A percentile compares a stretch with the other conserved stretches of the same genome.
These are phyloP conservation scores for Rhimphoctona megacephalus DNA, from an alignment of 2,888 invertebrate genomes.

Conservation along the genomic window DNA sequence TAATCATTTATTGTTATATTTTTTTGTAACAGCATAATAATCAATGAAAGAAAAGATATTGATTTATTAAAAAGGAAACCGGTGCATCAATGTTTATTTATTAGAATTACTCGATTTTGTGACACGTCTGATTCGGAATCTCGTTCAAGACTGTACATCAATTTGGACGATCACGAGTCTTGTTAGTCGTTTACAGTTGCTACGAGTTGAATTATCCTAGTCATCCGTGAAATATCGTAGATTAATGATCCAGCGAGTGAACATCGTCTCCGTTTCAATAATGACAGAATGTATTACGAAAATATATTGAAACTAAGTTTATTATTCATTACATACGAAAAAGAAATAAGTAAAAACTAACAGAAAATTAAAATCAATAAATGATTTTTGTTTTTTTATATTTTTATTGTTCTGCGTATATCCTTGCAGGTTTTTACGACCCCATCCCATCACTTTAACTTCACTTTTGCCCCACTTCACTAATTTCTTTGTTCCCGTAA, in stretches of 20 bases:
- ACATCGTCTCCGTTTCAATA: conserved; percentile 3
- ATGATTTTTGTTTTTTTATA: too few species aligned
- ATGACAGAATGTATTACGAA: background rate
- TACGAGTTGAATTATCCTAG: background rate
- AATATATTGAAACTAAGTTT: background rate
- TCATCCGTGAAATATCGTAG: conserved; percentile 10
- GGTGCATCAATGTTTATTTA: background rate
- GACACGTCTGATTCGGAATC: background rate
- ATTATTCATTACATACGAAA: background rate
- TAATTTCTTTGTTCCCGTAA: too few species aligned
- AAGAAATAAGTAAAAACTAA: background rate
- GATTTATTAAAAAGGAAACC: background rate
- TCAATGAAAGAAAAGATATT: background rate
- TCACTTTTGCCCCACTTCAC: too few species aligned
- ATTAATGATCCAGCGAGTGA: background rate
- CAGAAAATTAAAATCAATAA: background rate
- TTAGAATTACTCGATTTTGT: background rate
- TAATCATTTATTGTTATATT: background rate
- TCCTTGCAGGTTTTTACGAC: too few species aligned
- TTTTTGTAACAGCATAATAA: background rate
- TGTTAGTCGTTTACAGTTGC: background rate
- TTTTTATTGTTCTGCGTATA: too few species aligned
- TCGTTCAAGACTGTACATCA: background rate
- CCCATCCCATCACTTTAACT: too few species aligned
- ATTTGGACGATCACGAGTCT: background rate